phyloP scores from a whole-genome alignment of 2,113 vertebrate genomes.

The Steatornis caripensis region DNA sequence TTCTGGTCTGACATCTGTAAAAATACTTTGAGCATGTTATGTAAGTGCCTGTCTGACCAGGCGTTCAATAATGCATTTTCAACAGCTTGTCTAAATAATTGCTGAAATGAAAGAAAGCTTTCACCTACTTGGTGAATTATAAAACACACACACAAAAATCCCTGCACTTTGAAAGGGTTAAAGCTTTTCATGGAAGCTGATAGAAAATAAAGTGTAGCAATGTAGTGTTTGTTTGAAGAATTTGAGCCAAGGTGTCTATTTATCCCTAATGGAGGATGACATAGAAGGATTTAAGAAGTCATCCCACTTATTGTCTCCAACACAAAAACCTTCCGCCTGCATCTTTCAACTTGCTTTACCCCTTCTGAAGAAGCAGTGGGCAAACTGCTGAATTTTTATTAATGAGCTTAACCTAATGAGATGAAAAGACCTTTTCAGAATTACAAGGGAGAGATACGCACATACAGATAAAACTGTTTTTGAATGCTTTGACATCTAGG shows the following conservation, averaged over 20 bases:
- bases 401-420: slow-evolving; percentile 96
- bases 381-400: slow-evolving; percentile 90
- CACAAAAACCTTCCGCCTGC: slow-evolving; percentile 85
- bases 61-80: neutral
- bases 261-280: slow-evolving; percentile 73
- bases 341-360: slow-evolving; percentile 74
- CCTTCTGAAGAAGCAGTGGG: slow-evolving; percentile 73
- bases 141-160: slow-evolving; percentile 27
- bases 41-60: neutral
- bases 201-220: slow-evolving; percentile 49
- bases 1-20: neutral
- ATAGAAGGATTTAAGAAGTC: slow-evolving; percentile 85
- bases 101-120: slow-evolving; percentile 35
- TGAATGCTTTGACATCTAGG: slow-evolving; percentile 19
- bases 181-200: slow-evolving; percentile 44
- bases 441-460: neutral
- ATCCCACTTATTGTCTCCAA: slow-evolving; percentile 82
- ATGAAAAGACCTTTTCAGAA: slow-evolving; percentile 86
- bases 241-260: slow-evolving; percentile 71
- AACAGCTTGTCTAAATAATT: slow-evolving; percentile 37
- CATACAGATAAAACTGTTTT: neutral
- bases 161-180: neutral
- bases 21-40: neutral
- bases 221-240: slow-evolving; percentile 47
- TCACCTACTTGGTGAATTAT: neutral